phyloP scores from a whole-genome alignment of 2,113 vertebrate species.

The Oostethus manadensis region DNA sequence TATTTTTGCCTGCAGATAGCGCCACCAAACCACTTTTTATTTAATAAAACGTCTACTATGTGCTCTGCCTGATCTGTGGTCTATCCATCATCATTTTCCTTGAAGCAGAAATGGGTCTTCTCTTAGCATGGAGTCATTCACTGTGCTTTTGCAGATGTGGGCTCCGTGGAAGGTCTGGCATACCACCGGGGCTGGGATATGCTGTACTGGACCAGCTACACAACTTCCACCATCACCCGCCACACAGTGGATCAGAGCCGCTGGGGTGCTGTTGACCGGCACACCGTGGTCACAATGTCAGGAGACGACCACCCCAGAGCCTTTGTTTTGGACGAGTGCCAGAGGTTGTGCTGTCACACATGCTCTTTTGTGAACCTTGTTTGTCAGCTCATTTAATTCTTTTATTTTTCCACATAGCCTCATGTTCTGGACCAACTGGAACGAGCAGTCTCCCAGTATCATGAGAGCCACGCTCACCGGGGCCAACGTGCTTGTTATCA shows the following conservation, averaged over 20 bases:
- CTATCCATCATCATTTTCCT: too few relatives aligned
- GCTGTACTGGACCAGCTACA: slow-evolving; percentile 96
- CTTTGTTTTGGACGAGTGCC: slow-evolving; percentile 92
- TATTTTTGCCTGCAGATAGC: too few relatives aligned
- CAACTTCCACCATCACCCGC: slow-evolving; percentile 91
- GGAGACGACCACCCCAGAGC: slow-evolving; percentile 93
- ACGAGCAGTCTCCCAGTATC: slow-evolving; percentile 95
- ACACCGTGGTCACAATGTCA: slow-evolving; percentile 93
- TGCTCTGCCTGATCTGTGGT: too few relatives aligned
- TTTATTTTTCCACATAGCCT: slow-evolving; percentile 27
- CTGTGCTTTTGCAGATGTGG: slow-evolving; percentile 76
- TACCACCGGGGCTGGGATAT: slow-evolving; percentile 95
- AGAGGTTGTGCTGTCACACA: slow-evolving; percentile 71
- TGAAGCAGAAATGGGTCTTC: too few relatives aligned
- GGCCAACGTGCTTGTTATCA: slow-evolving; percentile 87
- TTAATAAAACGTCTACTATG: too few relatives aligned
- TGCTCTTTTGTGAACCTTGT: neutral
- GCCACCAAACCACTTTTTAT: too few relatives aligned
- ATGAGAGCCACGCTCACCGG: slow-evolving; percentile 91
- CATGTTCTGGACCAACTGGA: slow-evolving; percentile 99
- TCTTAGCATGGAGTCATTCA: neutral
- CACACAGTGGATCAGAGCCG: slow-evolving; percentile 91
- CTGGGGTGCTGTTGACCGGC: slow-evolving; percentile 81
- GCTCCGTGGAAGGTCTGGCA: slow-evolving; percentile 92
- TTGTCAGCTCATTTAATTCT: neutral